Evolutionary conservation across 1,140 invertebrate species (phyloP).

Genomic region (Trachelipus rathkii): DNA sequence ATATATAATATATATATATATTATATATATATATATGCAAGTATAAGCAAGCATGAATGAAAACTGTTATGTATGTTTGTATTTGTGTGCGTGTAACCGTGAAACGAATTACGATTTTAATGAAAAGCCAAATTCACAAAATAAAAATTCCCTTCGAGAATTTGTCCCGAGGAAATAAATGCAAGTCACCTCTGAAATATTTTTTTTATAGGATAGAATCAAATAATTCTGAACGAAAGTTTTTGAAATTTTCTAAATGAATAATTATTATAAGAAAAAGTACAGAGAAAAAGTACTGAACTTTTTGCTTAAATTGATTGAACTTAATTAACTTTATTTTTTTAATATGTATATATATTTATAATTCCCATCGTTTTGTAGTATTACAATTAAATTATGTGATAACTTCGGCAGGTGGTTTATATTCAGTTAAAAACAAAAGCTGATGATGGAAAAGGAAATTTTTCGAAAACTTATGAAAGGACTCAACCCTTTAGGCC

Average conservation of each 20-base stretch:
- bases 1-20: no score
- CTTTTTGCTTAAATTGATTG: no score
- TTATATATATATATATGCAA: background rate
- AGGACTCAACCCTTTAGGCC: slow-evolving; percentile 2
- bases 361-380: no score
- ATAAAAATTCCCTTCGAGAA: background rate
- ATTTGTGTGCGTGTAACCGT: background rate
- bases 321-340: no score
- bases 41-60: background rate
- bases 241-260: no score
- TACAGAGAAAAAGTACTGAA: no score
- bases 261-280: no score
- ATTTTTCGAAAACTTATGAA: background rate
- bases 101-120: background rate
- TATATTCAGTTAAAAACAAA: no score
- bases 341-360: no score
- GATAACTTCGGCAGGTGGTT: no score
- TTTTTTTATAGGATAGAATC: background rate
- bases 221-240: background rate
- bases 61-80: background rate
- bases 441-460: background rate
- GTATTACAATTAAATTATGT: no score
- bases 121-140: background rate
- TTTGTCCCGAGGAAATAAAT: background rate
- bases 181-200: background rate